Evolutionary conservation across 1,140 invertebrate genomes (phyloP).

Genomic region (Pygmarrhopalites habei): DNA sequence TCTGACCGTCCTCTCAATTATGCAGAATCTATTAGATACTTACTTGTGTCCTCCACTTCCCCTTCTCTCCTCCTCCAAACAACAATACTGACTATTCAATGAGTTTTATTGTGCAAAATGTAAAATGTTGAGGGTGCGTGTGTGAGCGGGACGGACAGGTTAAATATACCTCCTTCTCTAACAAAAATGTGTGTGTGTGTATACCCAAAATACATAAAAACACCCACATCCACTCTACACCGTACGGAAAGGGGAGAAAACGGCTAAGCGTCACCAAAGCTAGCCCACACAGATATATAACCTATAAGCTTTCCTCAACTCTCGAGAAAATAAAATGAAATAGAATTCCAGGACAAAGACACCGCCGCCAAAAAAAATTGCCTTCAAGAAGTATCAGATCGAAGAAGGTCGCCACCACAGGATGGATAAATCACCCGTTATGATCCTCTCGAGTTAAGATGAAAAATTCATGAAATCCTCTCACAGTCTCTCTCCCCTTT

Average conservation of each 20-base stretch:
- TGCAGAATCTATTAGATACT: too few relatives aligned
- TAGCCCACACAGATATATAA: too few relatives aligned
- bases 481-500: too few relatives aligned
- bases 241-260: too few relatives aligned
- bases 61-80: not conserved
- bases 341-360: not conserved
- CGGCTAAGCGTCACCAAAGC: too few relatives aligned
- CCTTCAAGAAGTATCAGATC: not conserved
- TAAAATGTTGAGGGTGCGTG: not conserved
- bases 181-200: too few relatives aligned
- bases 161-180: too few relatives aligned
- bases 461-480: conserved; percentile 37
- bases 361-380: not conserved
- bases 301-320: too few relatives aligned
- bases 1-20: not conserved
- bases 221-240: too few relatives aligned
- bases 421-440: conserved; percentile 31
- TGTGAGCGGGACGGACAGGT: not conserved
- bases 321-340: too few relatives aligned
- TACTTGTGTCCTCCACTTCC: not conserved
- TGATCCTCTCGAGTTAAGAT: conserved; percentile 30
- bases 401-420: conserved; percentile 2
- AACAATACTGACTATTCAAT: not conserved
- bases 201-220: too few relatives aligned
- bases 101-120: conserved; percentile 1